Evolutionary conservation across 2,888 invertebrate genomes (phyloP).

Genomic region (Tenthredo livida): DNA sequence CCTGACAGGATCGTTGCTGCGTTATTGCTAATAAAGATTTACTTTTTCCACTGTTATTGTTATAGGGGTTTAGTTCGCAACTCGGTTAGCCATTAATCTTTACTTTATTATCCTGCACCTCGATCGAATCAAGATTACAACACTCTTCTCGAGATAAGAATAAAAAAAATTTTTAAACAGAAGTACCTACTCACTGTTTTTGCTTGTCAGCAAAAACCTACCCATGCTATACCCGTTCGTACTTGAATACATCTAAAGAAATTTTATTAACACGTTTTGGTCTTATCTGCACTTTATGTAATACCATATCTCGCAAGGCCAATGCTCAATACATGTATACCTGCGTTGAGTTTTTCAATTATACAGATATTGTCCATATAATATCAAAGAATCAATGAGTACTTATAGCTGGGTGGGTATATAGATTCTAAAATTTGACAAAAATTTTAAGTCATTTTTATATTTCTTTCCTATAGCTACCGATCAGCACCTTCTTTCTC

Average conservation of each 20-base stretch:
- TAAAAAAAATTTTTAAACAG: constrained; percentile 1
- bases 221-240: background rate
- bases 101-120: background rate
- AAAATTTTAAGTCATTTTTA: background rate
- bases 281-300: constrained; percentile 13
- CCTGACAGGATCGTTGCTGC: background rate
- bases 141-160: background rate
- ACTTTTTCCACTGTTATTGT: constrained; percentile 44
- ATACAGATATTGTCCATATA: background rate
- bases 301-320: background rate
- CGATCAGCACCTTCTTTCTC: background rate
- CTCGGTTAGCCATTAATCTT: background rate
- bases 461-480: background rate
- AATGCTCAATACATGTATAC: too few relatives aligned
- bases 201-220: background rate
- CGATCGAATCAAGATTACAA: constrained; percentile 41
- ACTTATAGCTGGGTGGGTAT: background rate
- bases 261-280: background rate
- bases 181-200: background rate
- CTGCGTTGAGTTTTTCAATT: background rate
- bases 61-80: background rate
- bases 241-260: background rate
- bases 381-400: background rate
- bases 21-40: constrained; percentile 32
- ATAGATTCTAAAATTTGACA: too few relatives aligned